These are phyloP conservation scores for Australoheros facetus DNA, from an alignment of 2,797 vertebrate genomes.

Conservation along the genomic window DNA sequence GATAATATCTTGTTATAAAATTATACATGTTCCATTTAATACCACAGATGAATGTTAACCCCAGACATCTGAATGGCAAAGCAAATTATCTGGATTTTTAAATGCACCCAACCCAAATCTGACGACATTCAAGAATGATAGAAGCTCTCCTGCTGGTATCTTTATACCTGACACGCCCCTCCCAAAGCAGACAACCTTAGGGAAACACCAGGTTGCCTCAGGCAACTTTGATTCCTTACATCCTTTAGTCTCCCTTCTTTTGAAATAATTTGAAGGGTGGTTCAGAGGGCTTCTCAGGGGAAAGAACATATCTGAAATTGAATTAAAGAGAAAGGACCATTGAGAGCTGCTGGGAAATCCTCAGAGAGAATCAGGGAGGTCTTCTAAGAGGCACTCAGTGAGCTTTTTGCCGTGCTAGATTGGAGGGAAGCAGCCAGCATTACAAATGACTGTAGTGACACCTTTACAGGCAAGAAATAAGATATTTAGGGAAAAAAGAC, in stretches of 20 bases:
- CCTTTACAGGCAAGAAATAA: conserved; percentile 4
- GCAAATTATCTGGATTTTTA: not conserved
- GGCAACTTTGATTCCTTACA: conserved; percentile 36
- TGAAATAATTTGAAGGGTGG: conserved; percentile 36
- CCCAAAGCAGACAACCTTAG: not conserved
- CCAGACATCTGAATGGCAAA: not conserved
- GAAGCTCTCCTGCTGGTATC: not conserved
- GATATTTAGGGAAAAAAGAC: not conserved
- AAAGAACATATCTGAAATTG: conserved; percentile 45
- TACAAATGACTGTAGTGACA: not conserved
- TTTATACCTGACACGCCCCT: conserved; percentile 4
- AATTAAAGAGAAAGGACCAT: conserved; percentile 45
- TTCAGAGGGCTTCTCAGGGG: conserved; percentile 41
- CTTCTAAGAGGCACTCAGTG: conserved; percentile 14
- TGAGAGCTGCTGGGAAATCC: conserved; percentile 44
- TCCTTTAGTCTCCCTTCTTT: conserved; percentile 11
- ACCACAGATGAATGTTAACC: not conserved
- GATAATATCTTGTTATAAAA: too few species aligned
- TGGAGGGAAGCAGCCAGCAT: conserved; percentile 2
- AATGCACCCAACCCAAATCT: not conserved
- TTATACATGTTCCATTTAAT: not conserved
- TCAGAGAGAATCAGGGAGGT: conserved; percentile 28
- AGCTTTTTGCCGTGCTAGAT: conserved; percentile 1
- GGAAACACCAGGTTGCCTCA: conserved; percentile 1
- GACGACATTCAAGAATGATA: not conserved